Percentiles rank a stretch among this genome's conserved stretches.
phyloP scores from a whole-genome alignment of 2,888 invertebrate genomes.

The Acleris sparsana region DNA sequence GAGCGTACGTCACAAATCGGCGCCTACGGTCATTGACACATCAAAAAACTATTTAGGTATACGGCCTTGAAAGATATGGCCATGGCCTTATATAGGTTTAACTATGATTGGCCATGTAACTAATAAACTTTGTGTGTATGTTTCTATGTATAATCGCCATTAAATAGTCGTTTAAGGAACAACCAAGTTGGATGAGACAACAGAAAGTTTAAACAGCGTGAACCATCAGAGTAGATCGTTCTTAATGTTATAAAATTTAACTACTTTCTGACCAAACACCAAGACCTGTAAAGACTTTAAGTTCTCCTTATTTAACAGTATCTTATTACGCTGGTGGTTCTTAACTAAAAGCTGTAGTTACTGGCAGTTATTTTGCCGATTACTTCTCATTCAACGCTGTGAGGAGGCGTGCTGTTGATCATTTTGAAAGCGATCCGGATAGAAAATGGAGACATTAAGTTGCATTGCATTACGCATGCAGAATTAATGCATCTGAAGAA shows the following conservation, averaged over 20 bases:
- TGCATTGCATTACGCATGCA: neutral
- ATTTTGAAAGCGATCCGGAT: constrained; percentile 31
- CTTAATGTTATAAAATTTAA: constrained; percentile 33
- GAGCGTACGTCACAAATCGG: constrained; percentile 10
- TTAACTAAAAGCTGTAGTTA: constrained; percentile 24
- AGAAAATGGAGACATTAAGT: constrained; percentile 33
- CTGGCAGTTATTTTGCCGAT: constrained; percentile 29
- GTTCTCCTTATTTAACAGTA: neutral
- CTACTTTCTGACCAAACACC: constrained; percentile 10
- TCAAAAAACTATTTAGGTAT: constrained; percentile 5
- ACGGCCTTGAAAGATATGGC: constrained; percentile 25
- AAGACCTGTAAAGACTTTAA: neutral
- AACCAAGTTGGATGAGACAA: constrained; percentile 6
- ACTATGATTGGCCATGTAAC: neutral
- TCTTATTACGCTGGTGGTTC: constrained; percentile 5
- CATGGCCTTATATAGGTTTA: neutral
- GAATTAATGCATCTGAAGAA: neutral
- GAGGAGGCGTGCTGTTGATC: constrained; percentile 22
- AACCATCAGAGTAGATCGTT: constrained; percentile 30
- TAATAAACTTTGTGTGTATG: neutral
- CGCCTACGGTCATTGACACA: constrained; percentile 37
- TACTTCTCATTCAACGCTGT: constrained; percentile 30
- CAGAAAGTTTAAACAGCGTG: constrained; percentile 15
- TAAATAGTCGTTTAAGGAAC: neutral
- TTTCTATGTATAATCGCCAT: no score